These are phyloP conservation scores for Gasterosteus nipponicus DNA, from an alignment of 2,113 vertebrate species.

Conservation along the genomic window DNA sequence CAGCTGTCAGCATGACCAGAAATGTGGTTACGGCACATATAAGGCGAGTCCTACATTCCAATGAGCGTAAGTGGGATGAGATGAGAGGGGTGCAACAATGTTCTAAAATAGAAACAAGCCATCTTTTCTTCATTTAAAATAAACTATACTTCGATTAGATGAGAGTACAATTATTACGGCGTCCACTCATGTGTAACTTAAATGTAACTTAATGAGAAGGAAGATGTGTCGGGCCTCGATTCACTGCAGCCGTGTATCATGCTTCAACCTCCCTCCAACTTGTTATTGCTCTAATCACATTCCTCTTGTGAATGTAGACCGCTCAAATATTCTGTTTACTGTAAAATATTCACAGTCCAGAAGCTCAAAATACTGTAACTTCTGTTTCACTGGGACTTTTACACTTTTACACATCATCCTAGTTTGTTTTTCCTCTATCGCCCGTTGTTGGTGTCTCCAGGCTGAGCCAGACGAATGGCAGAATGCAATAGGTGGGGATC, in stretches of 20 bases:
- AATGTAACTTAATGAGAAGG: neutral
- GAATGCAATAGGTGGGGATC: neutral
- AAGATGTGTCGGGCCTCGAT: neutral
- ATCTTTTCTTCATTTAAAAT: neutral
- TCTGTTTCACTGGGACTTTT: neutral
- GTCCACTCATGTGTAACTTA: neutral
- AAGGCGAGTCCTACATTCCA: neutral
- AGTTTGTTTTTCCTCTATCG: neutral
- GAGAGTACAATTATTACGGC: neutral
- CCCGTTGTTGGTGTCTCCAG: neutral
- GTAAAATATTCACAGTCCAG: neutral
- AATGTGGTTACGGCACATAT: conserved; percentile 7
- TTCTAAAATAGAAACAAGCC: neutral
- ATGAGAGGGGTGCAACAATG: neutral
- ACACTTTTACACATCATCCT: neutral
- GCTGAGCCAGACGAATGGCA: neutral
- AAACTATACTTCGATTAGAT: neutral
- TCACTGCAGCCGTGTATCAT: neutral
- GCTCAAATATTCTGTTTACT: neutral
- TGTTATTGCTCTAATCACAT: neutral
- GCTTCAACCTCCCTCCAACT: neutral
- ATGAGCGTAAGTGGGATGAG: neutral
- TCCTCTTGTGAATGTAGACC: neutral
- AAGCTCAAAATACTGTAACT: neutral
- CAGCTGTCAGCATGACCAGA: conserved; percentile 16